A percentile compares a stretch with the other conserved stretches of the same genome.
phyloP scores from a whole-genome alignment of 2,113 vertebrate species.

The Centropus unirufus region DNA sequence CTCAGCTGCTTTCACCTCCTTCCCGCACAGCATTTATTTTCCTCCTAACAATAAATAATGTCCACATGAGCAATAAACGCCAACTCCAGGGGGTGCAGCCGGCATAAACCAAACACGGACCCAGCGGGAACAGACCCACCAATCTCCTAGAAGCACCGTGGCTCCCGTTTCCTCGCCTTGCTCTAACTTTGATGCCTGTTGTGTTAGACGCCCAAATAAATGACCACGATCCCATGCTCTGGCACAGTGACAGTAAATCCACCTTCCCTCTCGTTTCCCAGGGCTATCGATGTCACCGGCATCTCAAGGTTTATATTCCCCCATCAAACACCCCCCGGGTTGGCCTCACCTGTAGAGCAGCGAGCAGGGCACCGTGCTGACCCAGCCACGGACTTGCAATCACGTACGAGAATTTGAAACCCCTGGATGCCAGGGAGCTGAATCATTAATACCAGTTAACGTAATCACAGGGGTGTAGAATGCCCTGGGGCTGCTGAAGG shows the following conservation, averaged over 20 bases:
- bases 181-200: not conserved
- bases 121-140: not conserved
- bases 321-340: not conserved
- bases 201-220: not conserved
- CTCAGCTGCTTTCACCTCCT: slow-evolving; percentile 25
- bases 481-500: no score
- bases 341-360: not conserved
- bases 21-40: not conserved
- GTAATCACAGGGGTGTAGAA: not conserved
- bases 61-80: slow-evolving; percentile 31
- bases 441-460: not conserved
- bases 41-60: slow-evolving; percentile 10
- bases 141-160: not conserved
- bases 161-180: not conserved
- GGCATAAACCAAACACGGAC: not conserved
- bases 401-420: not conserved
- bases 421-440: not conserved
- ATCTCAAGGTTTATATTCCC: not conserved
- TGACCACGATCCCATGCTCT: not conserved
- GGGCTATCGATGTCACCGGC: not conserved
- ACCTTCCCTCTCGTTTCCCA: not conserved
- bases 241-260: not conserved
- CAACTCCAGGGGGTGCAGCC: slow-evolving; percentile 3
- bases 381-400: not conserved
- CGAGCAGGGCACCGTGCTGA: not conserved